Percentiles rank a stretch among this genome's conserved stretches.
These are phyloP conservation scores for Scaptomyza hsui DNA, from an alignment of 1,140 invertebrate genomes.

Conservation along the genomic window DNA sequence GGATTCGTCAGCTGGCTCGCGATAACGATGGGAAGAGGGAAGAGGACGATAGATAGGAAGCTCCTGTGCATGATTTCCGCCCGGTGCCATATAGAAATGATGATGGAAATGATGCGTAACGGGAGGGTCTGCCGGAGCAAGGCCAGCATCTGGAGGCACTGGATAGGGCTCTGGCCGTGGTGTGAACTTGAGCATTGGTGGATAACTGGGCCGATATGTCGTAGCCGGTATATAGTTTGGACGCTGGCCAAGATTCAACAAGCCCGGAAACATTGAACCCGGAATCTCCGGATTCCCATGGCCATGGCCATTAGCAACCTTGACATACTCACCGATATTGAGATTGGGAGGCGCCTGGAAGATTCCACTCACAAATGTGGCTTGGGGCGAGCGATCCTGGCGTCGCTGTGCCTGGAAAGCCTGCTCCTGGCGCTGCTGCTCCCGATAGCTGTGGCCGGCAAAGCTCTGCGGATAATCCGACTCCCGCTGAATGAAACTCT, in stretches of 20 bases:
- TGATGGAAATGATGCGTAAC: constrained; percentile 84
- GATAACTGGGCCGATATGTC: constrained; percentile 71
- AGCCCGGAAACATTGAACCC: constrained; percentile 53
- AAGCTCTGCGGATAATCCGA: constrained; percentile 79
- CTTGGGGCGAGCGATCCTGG: constrained; percentile 63
- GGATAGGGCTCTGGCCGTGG: constrained; percentile 43
- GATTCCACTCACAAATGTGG: constrained; percentile 70
- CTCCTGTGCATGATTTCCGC: constrained; percentile 16
- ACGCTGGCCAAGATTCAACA: constrained; percentile 53
- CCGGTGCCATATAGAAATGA: constrained; percentile 82
- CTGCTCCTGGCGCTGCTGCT: constrained; percentile 41
- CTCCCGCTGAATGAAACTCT: constrained; percentile 78
- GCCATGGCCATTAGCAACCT: background rate
- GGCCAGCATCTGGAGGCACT: constrained; percentile 24
- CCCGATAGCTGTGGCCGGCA: constrained; percentile 48
- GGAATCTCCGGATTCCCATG: too few relatives aligned
- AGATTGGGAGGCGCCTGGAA: constrained; percentile 60
- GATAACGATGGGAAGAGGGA: background rate
- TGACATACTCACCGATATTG: constrained; percentile 78
- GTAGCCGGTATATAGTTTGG: constrained; percentile 64
- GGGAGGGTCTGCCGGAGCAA: constrained; percentile 8
- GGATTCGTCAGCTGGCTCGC: constrained; percentile 22
- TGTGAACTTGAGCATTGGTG: constrained; percentile 51
- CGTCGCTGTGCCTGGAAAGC: constrained; percentile 61
- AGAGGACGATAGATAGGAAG: constrained; percentile 16